Evolutionary conservation across 2,113 vertebrate genomes (phyloP).

Genomic region (Xenopus laevis): DNA sequence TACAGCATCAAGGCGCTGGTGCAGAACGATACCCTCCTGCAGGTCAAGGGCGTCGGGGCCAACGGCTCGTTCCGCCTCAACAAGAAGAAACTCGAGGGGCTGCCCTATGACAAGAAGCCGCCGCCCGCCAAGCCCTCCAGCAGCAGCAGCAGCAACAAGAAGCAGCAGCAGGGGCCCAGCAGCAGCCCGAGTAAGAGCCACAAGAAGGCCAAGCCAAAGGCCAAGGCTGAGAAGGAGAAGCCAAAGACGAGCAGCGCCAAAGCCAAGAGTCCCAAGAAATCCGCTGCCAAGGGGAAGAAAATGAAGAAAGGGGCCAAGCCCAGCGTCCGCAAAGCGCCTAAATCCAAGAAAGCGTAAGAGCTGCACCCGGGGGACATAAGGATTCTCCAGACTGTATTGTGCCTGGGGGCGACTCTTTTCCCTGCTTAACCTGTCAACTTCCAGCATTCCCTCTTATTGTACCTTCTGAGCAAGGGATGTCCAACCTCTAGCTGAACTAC

Average conservation of each 20-base stretch:
- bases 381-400: background rate
- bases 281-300: constrained; percentile 60
- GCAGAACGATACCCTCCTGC: constrained; percentile 80
- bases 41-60: constrained; percentile 81
- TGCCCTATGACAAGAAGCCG: constrained; percentile 48
- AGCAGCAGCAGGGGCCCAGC: constrained; percentile 50
- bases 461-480: background rate
- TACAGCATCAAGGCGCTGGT: constrained; percentile 81
- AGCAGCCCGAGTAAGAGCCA: constrained; percentile 55
- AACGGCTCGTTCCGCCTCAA: constrained; percentile 85
- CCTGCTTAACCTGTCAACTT: too few relatives aligned
- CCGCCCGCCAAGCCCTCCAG: constrained; percentile 48
- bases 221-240: constrained; percentile 20
- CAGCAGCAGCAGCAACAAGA: constrained; percentile 47
- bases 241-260: constrained; percentile 49
- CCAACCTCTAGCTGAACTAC: too few relatives aligned
- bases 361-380: background rate
- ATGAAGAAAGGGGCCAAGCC: constrained; percentile 74
- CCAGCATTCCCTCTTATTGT: too few relatives aligned
- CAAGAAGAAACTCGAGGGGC: constrained; percentile 73
- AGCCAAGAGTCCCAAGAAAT: constrained; percentile 56
- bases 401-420: background rate
- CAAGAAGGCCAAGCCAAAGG: constrained; percentile 38
- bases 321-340: constrained; percentile 64
- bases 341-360: constrained; percentile 67